Evolutionary conservation across 1,140 invertebrate species (phyloP).

Genomic region (Trinorchestia longiramus): DNA sequence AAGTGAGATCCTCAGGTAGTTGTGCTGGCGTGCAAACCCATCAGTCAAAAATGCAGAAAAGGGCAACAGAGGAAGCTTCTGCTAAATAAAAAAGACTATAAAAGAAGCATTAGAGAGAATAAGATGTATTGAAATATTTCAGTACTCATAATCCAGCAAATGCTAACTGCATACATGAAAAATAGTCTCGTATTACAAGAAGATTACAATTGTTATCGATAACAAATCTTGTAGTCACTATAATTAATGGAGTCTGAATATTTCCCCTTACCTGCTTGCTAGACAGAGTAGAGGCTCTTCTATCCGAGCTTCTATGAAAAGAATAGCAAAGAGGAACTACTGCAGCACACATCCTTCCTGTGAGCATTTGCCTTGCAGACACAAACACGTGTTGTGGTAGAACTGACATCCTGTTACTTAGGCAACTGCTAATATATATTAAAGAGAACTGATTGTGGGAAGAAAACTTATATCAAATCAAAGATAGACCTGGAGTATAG

Average conservation of each 20-base stretch:
- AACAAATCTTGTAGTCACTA: background rate
- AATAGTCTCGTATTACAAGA: background rate
- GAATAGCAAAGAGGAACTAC: background rate
- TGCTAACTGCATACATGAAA: background rate
- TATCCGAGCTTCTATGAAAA: background rate
- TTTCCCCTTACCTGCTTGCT: background rate
- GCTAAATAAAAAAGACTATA: background rate
- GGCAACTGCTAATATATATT: background rate
- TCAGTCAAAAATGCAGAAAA: constrained; percentile 77
- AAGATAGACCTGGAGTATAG: too few relatives aligned
- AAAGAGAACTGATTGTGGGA: background rate
- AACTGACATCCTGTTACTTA: background rate
- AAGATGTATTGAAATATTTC: background rate
- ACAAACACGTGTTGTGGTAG: background rate
- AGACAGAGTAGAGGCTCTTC: background rate
- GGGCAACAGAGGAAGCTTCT: constrained; percentile 59
- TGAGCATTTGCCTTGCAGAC: background rate
- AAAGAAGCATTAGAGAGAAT: background rate
- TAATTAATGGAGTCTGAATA: background rate
- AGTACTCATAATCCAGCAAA: background rate
- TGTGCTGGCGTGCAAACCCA: constrained; percentile 88
- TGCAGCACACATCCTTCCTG: background rate
- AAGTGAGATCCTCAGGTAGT: constrained; percentile 93
- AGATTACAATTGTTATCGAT: background rate
- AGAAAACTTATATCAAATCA: too few relatives aligned